Percentiles rank a stretch among this genome's conserved stretches.
Conservation (phyloP, 2,888 invertebrate species). For the Drosophila peninsularis region DNA sequence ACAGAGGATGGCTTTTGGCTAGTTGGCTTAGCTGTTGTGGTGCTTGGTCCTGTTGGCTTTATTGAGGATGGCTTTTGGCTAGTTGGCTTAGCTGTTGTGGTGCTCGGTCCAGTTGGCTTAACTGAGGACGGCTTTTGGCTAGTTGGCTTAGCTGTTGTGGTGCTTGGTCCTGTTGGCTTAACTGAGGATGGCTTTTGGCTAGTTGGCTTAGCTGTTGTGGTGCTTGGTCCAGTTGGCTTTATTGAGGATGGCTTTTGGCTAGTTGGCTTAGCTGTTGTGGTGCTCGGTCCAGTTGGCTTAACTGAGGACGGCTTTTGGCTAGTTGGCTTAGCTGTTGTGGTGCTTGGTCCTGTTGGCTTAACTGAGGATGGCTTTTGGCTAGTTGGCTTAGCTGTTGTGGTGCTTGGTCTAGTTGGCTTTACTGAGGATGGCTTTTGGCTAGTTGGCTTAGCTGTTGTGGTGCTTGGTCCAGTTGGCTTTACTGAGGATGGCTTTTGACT, state of each 20-base stretch:
- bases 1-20: neutral
- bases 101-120: neutral
- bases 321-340: neutral
- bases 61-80: neutral
- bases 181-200: neutral
- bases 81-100: neutral
- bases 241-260: neutral
- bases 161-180: neutral
- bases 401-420: neutral
- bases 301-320: neutral
- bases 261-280: neutral
- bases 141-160: neutral
- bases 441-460: neutral
- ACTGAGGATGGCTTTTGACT: neutral
- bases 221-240: neutral
- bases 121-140: neutral
- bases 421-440: neutral
- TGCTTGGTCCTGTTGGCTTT: neutral
- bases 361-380: neutral
- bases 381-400: neutral
- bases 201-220: neutral
- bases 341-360: neutral
- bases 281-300: too few species aligned
- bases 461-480: neutral
- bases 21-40: neutral